Conservation (phyloP, 2,797 vertebrate genomes). For the Pantherophis vulpinus region DNA sequence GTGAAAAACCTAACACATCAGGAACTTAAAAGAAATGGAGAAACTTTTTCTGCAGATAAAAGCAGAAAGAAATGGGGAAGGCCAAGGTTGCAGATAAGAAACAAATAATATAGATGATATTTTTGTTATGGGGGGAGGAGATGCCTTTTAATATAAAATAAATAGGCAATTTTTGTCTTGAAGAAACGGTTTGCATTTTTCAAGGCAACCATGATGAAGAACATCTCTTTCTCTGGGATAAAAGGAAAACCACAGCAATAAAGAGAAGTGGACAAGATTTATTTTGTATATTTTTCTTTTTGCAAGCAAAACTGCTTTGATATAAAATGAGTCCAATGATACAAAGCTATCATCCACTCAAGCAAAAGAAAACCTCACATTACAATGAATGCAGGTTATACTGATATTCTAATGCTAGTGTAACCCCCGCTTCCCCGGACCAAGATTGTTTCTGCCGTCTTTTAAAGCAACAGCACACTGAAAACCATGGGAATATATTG, state of each 20-base stretch:
- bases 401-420: slow-evolving; percentile 75
- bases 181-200: slow-evolving; percentile 64
- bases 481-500: slow-evolving; percentile 70
- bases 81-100: background rate
- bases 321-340: slow-evolving; percentile 86
- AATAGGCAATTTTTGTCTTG: slow-evolving; percentile 49
- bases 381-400: slow-evolving; percentile 84
- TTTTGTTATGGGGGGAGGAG: slow-evolving; percentile 42
- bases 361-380: slow-evolving; percentile 90
- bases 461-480: slow-evolving; percentile 77
- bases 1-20: background rate
- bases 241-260: slow-evolving; percentile 72
- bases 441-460: slow-evolving; percentile 72
- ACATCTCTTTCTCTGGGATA: slow-evolving; percentile 57
- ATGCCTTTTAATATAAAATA: slow-evolving; percentile 42
- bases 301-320: slow-evolving; percentile 94
- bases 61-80: background rate
- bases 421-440: slow-evolving; percentile 59
- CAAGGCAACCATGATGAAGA: slow-evolving; percentile 57
- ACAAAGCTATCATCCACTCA: slow-evolving; percentile 91
- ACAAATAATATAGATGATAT: background rate
- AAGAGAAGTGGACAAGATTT: slow-evolving; percentile 76
- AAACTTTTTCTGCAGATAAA: background rate
- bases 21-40: background rate
- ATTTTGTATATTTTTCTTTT: slow-evolving; percentile 78